Evolutionary conservation across 2,888 invertebrate genomes (phyloP).

Genomic region (Physocephala rufipes): DNA sequence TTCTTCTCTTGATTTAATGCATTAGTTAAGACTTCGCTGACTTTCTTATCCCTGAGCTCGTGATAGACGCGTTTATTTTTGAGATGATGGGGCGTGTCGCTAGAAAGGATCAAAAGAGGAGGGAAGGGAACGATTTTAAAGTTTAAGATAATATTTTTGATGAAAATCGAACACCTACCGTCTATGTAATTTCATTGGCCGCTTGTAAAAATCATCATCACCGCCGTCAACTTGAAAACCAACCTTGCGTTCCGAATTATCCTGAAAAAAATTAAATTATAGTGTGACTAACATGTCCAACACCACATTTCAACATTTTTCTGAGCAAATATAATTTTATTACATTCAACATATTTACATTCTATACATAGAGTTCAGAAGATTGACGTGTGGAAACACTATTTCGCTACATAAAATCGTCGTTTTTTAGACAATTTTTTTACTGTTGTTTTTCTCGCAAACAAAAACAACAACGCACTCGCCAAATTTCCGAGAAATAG

Average conservation of each 20-base stretch:
- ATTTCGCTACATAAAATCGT: too few relatives aligned
- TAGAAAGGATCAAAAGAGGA: constrained; percentile 72
- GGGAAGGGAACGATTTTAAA: neutral
- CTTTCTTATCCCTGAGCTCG: constrained; percentile 73
- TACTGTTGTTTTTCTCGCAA: too few relatives aligned
- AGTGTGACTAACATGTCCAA: neutral
- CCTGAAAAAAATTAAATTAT: constrained; percentile 54
- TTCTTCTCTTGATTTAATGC: constrained; percentile 60
- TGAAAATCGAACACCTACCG: constrained; percentile 53
- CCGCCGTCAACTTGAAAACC: constrained; percentile 70
- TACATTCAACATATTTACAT: too few relatives aligned
- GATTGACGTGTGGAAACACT: too few relatives aligned
- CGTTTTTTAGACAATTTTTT: too few relatives aligned
- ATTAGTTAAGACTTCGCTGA: constrained; percentile 71
- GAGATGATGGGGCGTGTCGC: constrained; percentile 99
- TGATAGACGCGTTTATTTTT: constrained; percentile 94
- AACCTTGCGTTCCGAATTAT: constrained; percentile 70
- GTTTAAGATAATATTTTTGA: neutral
- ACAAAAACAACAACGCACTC: too few relatives aligned
- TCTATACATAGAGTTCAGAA: too few relatives aligned
- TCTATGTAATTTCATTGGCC: constrained; percentile 65
- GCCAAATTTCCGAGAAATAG: too few relatives aligned
- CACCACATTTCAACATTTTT: too few relatives aligned
- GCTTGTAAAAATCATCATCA: constrained; percentile 64
- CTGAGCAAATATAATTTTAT: too few relatives aligned